Percentiles rank a stretch among this genome's conserved stretches.
These are phyloP conservation scores for Sebastes nivosus DNA, from an alignment of 2,797 vertebrate species.

Conservation along the genomic window DNA sequence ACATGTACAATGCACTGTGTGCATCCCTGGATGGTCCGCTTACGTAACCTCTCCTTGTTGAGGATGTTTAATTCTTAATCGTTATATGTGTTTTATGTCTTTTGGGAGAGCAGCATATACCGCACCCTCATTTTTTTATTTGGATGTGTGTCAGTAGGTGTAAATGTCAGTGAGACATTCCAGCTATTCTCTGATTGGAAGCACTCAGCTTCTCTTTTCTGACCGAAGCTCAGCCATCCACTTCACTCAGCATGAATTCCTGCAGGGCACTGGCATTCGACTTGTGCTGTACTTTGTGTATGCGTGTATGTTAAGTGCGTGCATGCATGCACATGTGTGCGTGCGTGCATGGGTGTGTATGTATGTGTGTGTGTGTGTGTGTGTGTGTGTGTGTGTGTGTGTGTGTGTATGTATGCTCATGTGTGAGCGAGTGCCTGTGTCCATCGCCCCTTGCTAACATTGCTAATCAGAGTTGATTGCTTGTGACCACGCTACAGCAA, in stretches of 20 bases:
- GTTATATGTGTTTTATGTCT: constrained; percentile 5
- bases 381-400: neutral
- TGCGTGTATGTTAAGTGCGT: constrained; percentile 1
- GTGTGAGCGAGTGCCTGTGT: constrained; percentile 20
- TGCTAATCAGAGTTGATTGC: constrained; percentile 72
- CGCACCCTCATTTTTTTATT: constrained; percentile 23
- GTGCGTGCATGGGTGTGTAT: neutral
- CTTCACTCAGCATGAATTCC: constrained; percentile 57
- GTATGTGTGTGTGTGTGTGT: neutral
- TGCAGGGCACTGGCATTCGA: constrained; percentile 43
- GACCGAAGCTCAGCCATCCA: constrained; percentile 51
- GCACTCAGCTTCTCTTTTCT: constrained; percentile 53
- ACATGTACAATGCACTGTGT: constrained; percentile 8
- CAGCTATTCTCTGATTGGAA: constrained; percentile 55
- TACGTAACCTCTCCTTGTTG: constrained; percentile 12
- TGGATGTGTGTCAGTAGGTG: constrained; percentile 59
- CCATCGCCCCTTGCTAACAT: constrained; percentile 32
- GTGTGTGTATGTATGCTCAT: neutral
- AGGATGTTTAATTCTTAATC: constrained; percentile 24
- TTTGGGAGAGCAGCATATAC: constrained; percentile 23
- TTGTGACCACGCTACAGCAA: constrained; percentile 57
- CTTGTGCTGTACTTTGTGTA: constrained; percentile 18
- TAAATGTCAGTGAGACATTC: constrained; percentile 65
- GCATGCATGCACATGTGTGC: neutral
- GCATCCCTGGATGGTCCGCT: constrained; percentile 1